Base-by-base conservation (phyloP, 2,888 invertebrate species). In the Bombyx huttoni region DNA sequence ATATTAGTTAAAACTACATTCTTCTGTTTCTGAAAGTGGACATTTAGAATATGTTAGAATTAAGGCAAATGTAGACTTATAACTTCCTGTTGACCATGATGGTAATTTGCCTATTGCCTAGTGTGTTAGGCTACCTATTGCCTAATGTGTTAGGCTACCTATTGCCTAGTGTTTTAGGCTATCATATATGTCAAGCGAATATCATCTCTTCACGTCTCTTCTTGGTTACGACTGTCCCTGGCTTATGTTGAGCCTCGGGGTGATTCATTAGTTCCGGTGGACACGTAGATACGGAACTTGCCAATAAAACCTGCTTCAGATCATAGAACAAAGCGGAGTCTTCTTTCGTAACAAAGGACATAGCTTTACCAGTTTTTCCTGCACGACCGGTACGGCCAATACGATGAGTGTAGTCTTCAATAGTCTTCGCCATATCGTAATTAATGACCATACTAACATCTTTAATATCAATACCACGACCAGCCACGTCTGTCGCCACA, bases 391-490 rank as follows among this genome's bases (percentile, higher is more conserved):
- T 99, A 89, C 99, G 94, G 78, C 99, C 99, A 72, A 99, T 99
- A 90, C 99, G 95, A 93, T 98, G 97, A 0, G 97, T 97, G 70
- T 97, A 97, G 83, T 97, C 97, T 90, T 99, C 99, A 69, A 99
- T 99, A 13, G 94, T 93, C 82, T 99, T 99, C 0, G 99, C 98
- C 99, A 99, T 99, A 75, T 99, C 99, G 70, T 99, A 99, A 81
- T 99, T 99, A 67, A 99, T 97, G 58, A 99, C 99, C 85, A 99
- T 91, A 8, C 98, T 98, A 3, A 99, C 99, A 79, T 99, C 99
- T 78, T 99, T 99, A 75, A 99, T 99, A 75, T 99, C 99, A 63
- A 99, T 99, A 96, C 99, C 99, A 91, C 99, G 95, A 63, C 99
- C 99, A 62, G 99, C 99, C 0, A 99, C 99, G 81, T 99, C 99